Conservation (phyloP, 2,888 invertebrate genomes). For the Aspidiotus destructor region DNA sequence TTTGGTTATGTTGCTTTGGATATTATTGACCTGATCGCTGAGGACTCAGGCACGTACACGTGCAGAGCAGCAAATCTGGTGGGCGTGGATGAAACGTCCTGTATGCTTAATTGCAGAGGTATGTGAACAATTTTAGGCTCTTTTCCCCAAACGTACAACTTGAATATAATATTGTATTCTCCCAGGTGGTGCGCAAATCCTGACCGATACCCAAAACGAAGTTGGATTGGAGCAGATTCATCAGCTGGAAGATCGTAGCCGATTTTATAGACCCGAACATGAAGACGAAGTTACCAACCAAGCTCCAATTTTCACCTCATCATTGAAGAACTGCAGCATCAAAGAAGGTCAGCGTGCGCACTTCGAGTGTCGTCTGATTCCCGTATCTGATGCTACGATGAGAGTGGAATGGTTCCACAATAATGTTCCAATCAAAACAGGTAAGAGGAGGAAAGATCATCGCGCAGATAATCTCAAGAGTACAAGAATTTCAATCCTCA, state of each 20-base stretch:
- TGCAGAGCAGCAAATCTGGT: conserved; percentile 83
- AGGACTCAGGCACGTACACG: conserved; percentile 89
- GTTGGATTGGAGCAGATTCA: conserved; percentile 81
- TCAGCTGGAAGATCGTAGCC: conserved; percentile 72
- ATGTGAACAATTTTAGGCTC: conserved; percentile 38
- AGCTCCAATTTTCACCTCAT: conserved; percentile 86
- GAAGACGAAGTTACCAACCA: conserved; percentile 77
- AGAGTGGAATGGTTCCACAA: conserved; percentile 95
- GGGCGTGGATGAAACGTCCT: conserved; percentile 77
- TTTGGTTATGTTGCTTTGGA: conserved; percentile 97
- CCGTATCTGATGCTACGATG: conserved; percentile 86
- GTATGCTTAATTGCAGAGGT: conserved; percentile 60
- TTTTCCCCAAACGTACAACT: not conserved
- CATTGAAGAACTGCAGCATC: conserved; percentile 81
- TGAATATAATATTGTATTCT: not conserved
- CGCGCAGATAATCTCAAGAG: too few relatives aligned
- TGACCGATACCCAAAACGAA: conserved; percentile 78
- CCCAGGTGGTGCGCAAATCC: conserved; percentile 57
- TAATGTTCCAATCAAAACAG: conserved; percentile 77
- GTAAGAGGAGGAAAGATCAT: conserved; percentile 37
- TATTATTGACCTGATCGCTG: conserved; percentile 88
- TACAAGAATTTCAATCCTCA: not conserved
- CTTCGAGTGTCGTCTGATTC: conserved; percentile 86
- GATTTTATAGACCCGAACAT: conserved; percentile 62
- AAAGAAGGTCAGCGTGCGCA: conserved; percentile 91